Conservation (phyloP, 1,140 invertebrate genomes). For the Lasioglossum baleicum region DNA sequence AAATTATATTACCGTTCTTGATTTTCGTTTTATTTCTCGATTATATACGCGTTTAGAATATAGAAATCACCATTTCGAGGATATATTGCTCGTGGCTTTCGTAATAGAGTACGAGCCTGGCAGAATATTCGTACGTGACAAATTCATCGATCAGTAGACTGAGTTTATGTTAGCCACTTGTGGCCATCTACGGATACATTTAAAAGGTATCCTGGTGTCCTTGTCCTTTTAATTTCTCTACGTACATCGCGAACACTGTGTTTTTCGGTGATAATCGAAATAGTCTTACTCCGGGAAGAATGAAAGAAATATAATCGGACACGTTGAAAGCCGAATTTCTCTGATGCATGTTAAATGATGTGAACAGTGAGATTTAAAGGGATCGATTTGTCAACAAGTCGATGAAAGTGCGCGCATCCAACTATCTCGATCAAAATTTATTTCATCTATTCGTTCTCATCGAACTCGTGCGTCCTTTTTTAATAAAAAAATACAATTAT, state of each 20-base stretch:
- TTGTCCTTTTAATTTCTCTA: conserved; percentile 34
- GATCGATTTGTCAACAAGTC: conserved; percentile 68
- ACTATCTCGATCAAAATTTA: conserved; percentile 42
- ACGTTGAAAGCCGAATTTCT: not conserved
- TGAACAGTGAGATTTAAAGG: conserved; percentile 58
- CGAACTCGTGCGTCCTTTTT: not conserved
- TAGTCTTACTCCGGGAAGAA: not conserved
- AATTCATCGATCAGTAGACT: conserved; percentile 70
- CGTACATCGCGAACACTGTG: not conserved
- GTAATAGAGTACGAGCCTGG: conserved; percentile 28
- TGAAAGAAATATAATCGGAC: not conserved
- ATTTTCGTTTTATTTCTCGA: conserved; percentile 9
- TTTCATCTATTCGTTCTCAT: conserved; percentile 19
- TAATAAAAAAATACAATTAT: not conserved
- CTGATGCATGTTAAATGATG: conserved; percentile 28
- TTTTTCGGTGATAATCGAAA: not conserved
- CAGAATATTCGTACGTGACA: conserved; percentile 53
- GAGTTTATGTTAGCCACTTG: conserved; percentile 70
- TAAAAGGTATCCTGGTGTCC: conserved; percentile 52
- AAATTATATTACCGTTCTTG: conserved; percentile 44
- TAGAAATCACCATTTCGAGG: not conserved
- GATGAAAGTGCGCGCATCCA: conserved; percentile 58
- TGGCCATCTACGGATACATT: conserved; percentile 68
- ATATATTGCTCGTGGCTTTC: not conserved
- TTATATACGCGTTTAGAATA: not conserved